Conservation (phyloP, 2,797 vertebrate species). For the Dipus sagitta region DNA sequence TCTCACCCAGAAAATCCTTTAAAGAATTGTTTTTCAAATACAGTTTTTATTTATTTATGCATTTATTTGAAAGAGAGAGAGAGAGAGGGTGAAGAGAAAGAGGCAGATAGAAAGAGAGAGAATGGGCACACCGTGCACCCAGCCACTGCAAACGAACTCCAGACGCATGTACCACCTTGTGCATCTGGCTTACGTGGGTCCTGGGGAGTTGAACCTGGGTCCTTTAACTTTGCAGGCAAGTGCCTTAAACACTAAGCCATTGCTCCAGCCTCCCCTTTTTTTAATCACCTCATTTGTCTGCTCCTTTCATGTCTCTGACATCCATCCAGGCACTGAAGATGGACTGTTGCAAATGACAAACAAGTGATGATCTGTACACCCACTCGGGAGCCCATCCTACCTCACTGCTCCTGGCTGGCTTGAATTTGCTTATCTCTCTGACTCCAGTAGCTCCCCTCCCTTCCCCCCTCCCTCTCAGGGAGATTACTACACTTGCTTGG, state of each 20-base stretch:
- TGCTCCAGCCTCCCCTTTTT: not conserved
- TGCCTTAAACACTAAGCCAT: no score
- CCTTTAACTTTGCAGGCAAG: no score
- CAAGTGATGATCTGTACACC: not conserved
- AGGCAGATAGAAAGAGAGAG: no score
- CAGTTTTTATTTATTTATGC: no score
- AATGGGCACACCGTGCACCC: no score
- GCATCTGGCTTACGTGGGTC: no score
- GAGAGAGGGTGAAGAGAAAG: no score
- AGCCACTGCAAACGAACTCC: no score
- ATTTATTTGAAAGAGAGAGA: no score
- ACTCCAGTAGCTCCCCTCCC: not conserved
- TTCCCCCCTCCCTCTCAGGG: no score
- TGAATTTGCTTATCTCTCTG: not conserved
- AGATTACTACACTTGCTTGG: not conserved
- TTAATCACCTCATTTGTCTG: not conserved
- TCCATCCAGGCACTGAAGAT: not conserved
- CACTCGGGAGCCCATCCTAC: not conserved
- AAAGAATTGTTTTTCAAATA: not conserved
- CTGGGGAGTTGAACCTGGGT: no score
- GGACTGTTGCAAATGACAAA: not conserved
- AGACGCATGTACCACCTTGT: no score
- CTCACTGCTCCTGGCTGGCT: not conserved
- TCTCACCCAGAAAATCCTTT: not conserved
- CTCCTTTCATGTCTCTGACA: not conserved